phyloP scores from a whole-genome alignment of 2,888 invertebrate genomes.

The Caenorhabditis sp. region DNA sequence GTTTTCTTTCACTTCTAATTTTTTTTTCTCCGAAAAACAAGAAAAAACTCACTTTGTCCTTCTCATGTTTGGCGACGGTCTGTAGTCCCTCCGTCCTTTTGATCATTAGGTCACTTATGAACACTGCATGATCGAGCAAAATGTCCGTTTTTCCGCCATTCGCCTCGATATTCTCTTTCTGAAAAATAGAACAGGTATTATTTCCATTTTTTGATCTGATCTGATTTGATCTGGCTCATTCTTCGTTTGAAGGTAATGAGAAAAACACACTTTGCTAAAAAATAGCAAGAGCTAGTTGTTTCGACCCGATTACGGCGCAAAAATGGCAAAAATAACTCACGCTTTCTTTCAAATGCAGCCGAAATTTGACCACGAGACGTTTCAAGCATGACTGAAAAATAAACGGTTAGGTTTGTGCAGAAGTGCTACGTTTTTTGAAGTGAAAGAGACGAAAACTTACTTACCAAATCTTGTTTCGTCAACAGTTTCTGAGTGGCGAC shows the following conservation, averaged over 20 bases:
- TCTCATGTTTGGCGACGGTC: conserved; percentile 24
- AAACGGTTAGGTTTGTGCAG: no score
- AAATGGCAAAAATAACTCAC: conserved; percentile 7
- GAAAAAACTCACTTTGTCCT: conserved; percentile 41
- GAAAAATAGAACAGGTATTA: background rate
- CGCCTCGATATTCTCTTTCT: conserved; percentile 28
- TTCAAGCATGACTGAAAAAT: conserved; percentile 27
- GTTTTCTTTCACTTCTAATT: no score
- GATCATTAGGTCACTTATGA: conserved; percentile 33
- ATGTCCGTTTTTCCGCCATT: conserved; percentile 20
- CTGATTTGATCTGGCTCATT: no score
- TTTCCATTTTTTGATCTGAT: no score
- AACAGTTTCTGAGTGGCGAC: conserved; percentile 6
- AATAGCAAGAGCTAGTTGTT: no score
- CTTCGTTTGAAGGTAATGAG: no score
- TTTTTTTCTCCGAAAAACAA: no score
- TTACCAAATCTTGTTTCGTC: conserved; percentile 20
- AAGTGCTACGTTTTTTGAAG: background rate
- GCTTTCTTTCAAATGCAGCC: conserved; percentile 27
- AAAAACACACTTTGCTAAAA: background rate
- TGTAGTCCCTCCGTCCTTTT: conserved; percentile 17
- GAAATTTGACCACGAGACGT: conserved; percentile 32
- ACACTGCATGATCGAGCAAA: conserved; percentile 30
- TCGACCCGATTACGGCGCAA: no score
- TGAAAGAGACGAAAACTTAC: background rate